Conservation (phyloP, 2,888 invertebrate species). For the Cinara cedri region DNA sequence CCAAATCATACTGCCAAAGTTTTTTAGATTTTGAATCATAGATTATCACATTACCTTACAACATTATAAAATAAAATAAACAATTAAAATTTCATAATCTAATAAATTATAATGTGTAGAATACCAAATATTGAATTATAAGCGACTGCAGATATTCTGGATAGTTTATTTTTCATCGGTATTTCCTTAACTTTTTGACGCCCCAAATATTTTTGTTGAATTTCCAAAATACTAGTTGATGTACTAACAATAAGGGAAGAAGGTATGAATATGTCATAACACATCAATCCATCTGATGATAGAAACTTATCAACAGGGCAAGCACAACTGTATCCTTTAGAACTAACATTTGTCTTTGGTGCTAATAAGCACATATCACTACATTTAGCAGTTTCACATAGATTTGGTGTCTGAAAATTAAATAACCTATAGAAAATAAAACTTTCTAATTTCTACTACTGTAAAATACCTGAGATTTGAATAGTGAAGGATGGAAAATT, state of each 20-base stretch:
- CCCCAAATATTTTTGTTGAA: slow-evolving; percentile 53
- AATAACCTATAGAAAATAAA: neutral
- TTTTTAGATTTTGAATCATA: slow-evolving; percentile 66
- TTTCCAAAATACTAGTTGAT: slow-evolving; percentile 30
- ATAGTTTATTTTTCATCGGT: slow-evolving; percentile 29
- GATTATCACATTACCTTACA: slow-evolving; percentile 62
- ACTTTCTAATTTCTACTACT: neutral
- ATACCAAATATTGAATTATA: slow-evolving; percentile 69
- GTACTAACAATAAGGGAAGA: slow-evolving; percentile 58
- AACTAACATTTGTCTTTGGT: slow-evolving; percentile 61
- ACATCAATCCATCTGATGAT: slow-evolving; percentile 68
- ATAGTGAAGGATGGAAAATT: slow-evolving; percentile 71
- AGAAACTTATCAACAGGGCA: slow-evolving; percentile 78
- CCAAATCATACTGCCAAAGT: slow-evolving; percentile 64
- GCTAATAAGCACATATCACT: slow-evolving; percentile 79
- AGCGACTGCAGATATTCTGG: slow-evolving; percentile 66
- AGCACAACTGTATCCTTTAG: slow-evolving; percentile 68
- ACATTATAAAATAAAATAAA: slow-evolving; percentile 28
- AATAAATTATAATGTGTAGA: slow-evolving; percentile 61
- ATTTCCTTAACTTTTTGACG: slow-evolving; percentile 35
- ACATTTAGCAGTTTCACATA: slow-evolving; percentile 72
- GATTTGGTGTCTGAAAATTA: slow-evolving; percentile 64
- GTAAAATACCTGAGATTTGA: slow-evolving; percentile 16
- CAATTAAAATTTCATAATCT: slow-evolving; percentile 1
- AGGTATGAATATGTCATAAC: slow-evolving; percentile 61